phyloP scores from a whole-genome alignment of 2,888 invertebrate species.

The Apotomis capreana region DNA sequence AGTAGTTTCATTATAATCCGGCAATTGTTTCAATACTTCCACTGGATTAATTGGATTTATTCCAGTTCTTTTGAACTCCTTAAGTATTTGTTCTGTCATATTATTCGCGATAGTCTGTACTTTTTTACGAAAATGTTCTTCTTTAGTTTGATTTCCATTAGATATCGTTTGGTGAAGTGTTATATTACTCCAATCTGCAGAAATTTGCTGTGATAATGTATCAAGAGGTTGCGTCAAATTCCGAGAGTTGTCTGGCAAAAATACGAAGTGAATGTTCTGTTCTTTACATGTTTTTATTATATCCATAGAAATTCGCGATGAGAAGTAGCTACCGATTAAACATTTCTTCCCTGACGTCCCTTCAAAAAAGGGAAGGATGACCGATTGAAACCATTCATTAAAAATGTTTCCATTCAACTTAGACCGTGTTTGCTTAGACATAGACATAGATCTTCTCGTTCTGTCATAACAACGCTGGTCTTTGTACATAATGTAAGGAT shows the following conservation, averaged over 20 bases:
- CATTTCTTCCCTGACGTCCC: constrained; percentile 18
- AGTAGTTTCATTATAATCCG: constrained; percentile 18
- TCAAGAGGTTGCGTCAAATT: constrained; percentile 15
- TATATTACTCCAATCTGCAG: constrained; percentile 3
- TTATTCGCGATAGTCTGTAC: constrained; percentile 5
- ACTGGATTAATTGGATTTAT: constrained; percentile 17
- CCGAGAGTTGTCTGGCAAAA: constrained; percentile 25
- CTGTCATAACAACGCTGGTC: constrained; percentile 16
- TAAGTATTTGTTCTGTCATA: not conserved
- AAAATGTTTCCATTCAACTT: constrained; percentile 7
- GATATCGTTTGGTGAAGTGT: not conserved
- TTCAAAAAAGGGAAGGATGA: constrained; percentile 18
- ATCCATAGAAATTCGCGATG: constrained; percentile 16
- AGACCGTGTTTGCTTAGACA: constrained; percentile 14
- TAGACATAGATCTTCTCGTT: constrained; percentile 8
- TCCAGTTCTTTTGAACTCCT: constrained; percentile 17
- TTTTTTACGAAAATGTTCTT: not conserved
- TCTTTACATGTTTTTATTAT: constrained; percentile 21
- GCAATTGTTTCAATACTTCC: constrained; percentile 13
- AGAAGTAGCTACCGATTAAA: constrained; percentile 17
- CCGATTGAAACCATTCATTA: constrained; percentile 23
- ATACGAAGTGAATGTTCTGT: constrained; percentile 10
- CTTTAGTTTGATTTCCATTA: not conserved
- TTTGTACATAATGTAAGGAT: constrained; percentile 5
- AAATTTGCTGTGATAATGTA: constrained; percentile 5